Percentiles rank a stretch among this genome's conserved stretches.
These are phyloP conservation scores for Lagorchestes hirsutus DNA, from an alignment of 2,797 vertebrate genomes.

Conservation along the genomic window DNA sequence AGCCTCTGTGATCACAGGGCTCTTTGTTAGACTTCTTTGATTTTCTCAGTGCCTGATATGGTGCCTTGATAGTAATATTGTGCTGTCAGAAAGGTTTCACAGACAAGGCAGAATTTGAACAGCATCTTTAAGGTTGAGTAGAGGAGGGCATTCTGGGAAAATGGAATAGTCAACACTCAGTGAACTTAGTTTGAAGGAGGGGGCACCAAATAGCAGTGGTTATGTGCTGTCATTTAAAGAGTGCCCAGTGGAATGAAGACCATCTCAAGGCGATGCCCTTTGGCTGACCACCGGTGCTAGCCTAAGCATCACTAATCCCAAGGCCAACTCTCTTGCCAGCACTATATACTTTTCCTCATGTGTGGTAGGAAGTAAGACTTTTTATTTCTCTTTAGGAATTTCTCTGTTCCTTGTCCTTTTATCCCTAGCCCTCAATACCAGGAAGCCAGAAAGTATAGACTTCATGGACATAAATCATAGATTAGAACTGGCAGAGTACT, in stretches of 20 bases:
- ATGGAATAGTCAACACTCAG: neutral
- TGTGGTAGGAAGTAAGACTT: neutral
- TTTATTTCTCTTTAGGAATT: neutral
- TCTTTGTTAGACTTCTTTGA: neutral
- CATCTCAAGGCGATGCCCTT: neutral
- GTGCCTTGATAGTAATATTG: neutral
- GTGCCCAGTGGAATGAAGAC: neutral
- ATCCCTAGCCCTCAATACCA: no score
- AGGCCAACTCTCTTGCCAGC: neutral
- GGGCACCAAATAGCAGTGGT: neutral
- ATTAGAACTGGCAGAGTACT: neutral
- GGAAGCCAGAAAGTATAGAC: no score
- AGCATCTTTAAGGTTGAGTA: neutral
- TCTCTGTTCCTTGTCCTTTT: no score
- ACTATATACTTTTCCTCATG: neutral
- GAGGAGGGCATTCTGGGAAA: neutral
- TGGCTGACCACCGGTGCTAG: neutral
- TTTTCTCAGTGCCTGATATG: neutral
- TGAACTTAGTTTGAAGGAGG: neutral
- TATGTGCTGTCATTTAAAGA: neutral
- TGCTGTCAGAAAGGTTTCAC: neutral
- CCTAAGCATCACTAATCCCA: neutral
- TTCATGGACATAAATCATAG: neutral
- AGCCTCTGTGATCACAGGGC: neutral
- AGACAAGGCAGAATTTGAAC: neutral